Percentiles rank a stretch among this genome's conserved stretches.
Conservation (phyloP, 2,888 invertebrate species). For the Drosophila cracens region DNA sequence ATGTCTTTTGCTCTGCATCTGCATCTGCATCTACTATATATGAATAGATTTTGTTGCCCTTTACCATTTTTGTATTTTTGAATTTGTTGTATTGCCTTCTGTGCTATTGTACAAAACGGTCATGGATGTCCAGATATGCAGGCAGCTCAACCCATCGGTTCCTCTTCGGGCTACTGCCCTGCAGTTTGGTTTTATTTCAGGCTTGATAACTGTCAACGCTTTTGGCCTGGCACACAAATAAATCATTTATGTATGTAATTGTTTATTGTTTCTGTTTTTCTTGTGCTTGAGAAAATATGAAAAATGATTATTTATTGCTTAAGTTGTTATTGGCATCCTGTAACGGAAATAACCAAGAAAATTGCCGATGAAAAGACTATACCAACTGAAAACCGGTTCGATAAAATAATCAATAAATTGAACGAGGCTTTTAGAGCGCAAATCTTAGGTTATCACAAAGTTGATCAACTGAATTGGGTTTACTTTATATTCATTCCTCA, state of each 20-base stretch:
- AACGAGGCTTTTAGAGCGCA: constrained; percentile 41
- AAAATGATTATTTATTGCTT: constrained; percentile 11
- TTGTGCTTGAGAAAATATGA: constrained; percentile 10
- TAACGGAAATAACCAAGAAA: constrained; percentile 70
- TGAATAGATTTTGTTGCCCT: constrained; percentile 39
- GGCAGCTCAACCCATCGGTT: constrained; percentile 22
- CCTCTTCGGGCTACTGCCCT: constrained; percentile 27
- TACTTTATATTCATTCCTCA: constrained; percentile 36
- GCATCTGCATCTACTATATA: constrained; percentile 36
- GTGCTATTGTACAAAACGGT: constrained; percentile 90
- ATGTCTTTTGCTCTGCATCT: constrained; percentile 63
- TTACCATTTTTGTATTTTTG: constrained; percentile 45
- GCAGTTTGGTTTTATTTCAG: constrained; percentile 89
- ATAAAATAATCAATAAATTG: constrained; percentile 26
- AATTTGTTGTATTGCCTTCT: constrained; percentile 88
- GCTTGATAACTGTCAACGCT: constrained; percentile 88
- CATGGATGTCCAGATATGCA: constrained; percentile 87
- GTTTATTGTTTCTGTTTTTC: constrained; percentile 12
- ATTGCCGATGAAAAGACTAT: constrained; percentile 62
- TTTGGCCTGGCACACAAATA: constrained; percentile 72
- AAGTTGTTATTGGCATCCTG: constrained; percentile 72
- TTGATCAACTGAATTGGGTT: constrained; percentile 39
- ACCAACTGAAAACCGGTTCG: constrained; percentile 71
- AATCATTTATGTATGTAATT: background rate
- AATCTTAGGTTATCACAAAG: constrained; percentile 41